Evolutionary conservation across 64 coral and sea anemone genomes (phyloP), one percentile per base, ranked within the genome.

Genomic region (Cladopsammia gracilis): DNA sequence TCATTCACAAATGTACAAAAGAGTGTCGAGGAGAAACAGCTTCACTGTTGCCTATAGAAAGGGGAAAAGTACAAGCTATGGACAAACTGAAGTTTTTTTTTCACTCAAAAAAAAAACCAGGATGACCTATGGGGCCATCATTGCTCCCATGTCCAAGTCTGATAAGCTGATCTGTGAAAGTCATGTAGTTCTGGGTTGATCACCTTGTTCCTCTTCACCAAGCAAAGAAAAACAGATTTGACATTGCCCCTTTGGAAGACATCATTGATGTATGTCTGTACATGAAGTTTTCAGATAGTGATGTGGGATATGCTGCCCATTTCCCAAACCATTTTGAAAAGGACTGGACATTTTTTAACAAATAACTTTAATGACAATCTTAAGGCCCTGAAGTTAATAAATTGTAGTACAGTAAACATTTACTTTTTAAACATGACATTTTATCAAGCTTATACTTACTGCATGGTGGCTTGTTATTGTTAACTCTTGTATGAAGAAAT

Each of bases 221-320:
- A 14, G 73, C 76, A 90, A 43, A 53, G 10, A 90, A 48, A 42
- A 69, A 79, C 70, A 70, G 20, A 23, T 61, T 77, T 73, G 67
- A 24, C 23, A 22, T 91, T n/a, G 51, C 72, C 48, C 71, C 26
- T 45, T 48, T 91, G 58, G 76, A 90, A 52, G 76, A 77, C 46
- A 83, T 91, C 14, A 71, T 90, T 71, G 76, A 90, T 71, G 89
- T 91, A 18, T 91, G 77, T 91, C 22, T 91, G 5, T 90, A 69
- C 18, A 80, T 90, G 26, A 71, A 20, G 15, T 90, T 90, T 90
- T 79, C 68, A 80, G 76, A 90, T 58, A 80, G 64, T 90, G 75
- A 80, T 15, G 23, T 90, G 25, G 26, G 52, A 57, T 90, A 58
- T 90, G 76, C 76, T 66, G 76, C 76, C 25, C 88, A 71, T 54